Evolutionary conservation across 1,140 invertebrate species (phyloP).

Genomic region (Stenopsyche tienmushanensis): DNA sequence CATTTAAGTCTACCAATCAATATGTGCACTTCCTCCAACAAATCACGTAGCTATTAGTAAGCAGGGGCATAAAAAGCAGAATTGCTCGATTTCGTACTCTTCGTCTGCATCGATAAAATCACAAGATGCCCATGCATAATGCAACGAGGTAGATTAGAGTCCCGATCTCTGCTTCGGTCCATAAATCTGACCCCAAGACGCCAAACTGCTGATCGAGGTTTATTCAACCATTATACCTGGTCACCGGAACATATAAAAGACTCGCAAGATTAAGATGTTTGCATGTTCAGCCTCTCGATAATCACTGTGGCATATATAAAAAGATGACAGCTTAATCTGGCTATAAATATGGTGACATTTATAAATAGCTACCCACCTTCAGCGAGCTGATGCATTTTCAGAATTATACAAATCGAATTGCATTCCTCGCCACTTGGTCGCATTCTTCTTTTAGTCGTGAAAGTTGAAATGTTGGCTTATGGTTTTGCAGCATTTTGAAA

Average conservation of each 20-base stretch:
- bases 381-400: too few species aligned
- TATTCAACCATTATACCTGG: slow-evolving; percentile 5
- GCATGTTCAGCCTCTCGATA: background rate
- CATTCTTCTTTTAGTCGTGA: too few species aligned
- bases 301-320: background rate
- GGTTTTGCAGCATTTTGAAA: too few species aligned
- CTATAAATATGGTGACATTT: background rate
- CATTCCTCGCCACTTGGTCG: too few species aligned
- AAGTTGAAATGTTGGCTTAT: too few species aligned
- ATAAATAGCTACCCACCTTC: too few species aligned
- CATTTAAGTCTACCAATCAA: too few species aligned
- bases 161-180: background rate
- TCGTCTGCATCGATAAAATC: background rate
- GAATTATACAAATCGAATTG: too few species aligned
- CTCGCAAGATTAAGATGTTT: slow-evolving; percentile 21
- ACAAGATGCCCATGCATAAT: slow-evolving; percentile 1
- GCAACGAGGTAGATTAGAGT: slow-evolving; percentile 13
- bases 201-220: background rate
- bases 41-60: too few species aligned
- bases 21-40: too few species aligned
- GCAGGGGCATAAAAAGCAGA: too few species aligned
- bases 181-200: slow-evolving; percentile 4
- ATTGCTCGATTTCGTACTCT: too few species aligned
- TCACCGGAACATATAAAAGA: slow-evolving; percentile 13
- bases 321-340: background rate